Percentiles rank a stretch among this genome's conserved stretches.
phyloP scores from a whole-genome alignment of 2,888 invertebrate genomes.

The Tanytarsus gracilentus region DNA sequence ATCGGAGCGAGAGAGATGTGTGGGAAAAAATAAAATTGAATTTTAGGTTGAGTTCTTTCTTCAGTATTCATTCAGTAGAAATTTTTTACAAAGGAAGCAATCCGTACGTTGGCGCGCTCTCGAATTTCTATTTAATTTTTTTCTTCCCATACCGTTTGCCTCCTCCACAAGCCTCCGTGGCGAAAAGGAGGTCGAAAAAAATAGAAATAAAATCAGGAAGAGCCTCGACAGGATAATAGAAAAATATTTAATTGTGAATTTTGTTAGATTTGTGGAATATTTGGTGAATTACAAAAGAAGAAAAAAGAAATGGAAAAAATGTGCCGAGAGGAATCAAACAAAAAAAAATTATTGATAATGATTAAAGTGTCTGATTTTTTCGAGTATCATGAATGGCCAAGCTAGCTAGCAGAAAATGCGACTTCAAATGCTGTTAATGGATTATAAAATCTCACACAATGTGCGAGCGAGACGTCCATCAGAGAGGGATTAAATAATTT shows the following conservation, averaged over 20 bases:
- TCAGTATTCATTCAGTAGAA: conserved; percentile 28
- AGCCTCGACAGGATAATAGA: neutral
- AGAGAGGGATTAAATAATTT: neutral
- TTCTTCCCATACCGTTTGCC: neutral
- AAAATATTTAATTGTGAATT: neutral
- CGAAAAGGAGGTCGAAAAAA: conserved; percentile 16
- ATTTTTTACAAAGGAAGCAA: conserved; percentile 29
- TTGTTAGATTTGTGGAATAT: neutral
- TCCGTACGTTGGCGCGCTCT: conserved; percentile 27
- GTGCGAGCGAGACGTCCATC: neutral
- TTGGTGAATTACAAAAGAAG: neutral
- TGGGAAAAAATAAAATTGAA: conserved; percentile 19
- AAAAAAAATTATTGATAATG: conserved; percentile 26
- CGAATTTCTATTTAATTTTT: conserved; percentile 22
- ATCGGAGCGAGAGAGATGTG: conserved; percentile 9
- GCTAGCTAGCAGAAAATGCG: neutral
- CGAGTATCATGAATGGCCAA: neutral
- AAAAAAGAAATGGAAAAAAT: neutral
- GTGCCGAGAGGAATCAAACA: conserved; percentile 19
- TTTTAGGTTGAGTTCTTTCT: conserved; percentile 26
- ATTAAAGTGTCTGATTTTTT: conserved; percentile 17
- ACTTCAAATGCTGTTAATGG: neutral
- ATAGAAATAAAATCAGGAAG: neutral
- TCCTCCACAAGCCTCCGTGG: too few relatives aligned
- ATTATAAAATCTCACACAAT: conserved; percentile 4